phyloP scores from a whole-genome alignment of 2,888 invertebrate genomes.

The Strigamia maritima region DNA sequence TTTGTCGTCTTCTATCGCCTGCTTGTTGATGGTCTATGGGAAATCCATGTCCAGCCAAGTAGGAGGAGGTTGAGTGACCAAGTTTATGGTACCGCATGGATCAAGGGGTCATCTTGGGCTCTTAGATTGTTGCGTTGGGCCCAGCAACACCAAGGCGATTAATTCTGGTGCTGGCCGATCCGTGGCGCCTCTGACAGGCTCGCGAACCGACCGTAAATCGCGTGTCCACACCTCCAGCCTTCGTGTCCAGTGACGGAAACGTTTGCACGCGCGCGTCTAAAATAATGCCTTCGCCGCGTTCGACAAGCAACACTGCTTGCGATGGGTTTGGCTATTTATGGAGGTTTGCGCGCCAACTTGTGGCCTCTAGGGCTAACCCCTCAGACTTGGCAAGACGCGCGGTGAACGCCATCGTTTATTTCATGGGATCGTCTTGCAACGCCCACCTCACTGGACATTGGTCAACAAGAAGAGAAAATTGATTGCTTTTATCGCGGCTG shows the following conservation, averaged over 20 bases:
- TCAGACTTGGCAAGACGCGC: slow-evolving; percentile 10
- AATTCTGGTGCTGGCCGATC: slow-evolving; percentile 15
- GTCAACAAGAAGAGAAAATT: slow-evolving; percentile 15
- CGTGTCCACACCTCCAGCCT: slow-evolving; percentile 5
- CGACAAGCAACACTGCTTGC: slow-evolving; percentile 10
- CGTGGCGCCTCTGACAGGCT: slow-evolving; percentile 15
- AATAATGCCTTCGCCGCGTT: slow-evolving; percentile 15
- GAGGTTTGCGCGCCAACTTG: slow-evolving; percentile 10
- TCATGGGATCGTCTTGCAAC: slow-evolving; percentile 10
- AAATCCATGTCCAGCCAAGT: slow-evolving; percentile 10
- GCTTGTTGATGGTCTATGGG: slow-evolving; percentile 15
- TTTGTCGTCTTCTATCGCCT: slow-evolving; percentile 10
- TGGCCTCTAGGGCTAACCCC: slow-evolving; percentile 15
- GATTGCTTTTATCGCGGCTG: not conserved
- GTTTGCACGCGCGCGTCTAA: not conserved
- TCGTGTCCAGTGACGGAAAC: slow-evolving; percentile 15
- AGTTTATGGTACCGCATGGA: slow-evolving; percentile 38
- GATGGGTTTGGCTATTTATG: slow-evolving; percentile 15
- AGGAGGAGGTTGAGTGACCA: slow-evolving; percentile 16
- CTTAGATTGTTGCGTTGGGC: slow-evolving; percentile 39
- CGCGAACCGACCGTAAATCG: slow-evolving; percentile 9
- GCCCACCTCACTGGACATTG: slow-evolving; percentile 5
- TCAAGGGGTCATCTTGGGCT: slow-evolving; percentile 39
- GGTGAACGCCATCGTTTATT: slow-evolving; percentile 1
- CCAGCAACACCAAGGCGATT: slow-evolving; percentile 19